Evolutionary conservation across 2,113 vertebrate genomes (phyloP), one percentile per base, ranked within the genome.

Genomic region (Nansenia antarctica): DNA sequence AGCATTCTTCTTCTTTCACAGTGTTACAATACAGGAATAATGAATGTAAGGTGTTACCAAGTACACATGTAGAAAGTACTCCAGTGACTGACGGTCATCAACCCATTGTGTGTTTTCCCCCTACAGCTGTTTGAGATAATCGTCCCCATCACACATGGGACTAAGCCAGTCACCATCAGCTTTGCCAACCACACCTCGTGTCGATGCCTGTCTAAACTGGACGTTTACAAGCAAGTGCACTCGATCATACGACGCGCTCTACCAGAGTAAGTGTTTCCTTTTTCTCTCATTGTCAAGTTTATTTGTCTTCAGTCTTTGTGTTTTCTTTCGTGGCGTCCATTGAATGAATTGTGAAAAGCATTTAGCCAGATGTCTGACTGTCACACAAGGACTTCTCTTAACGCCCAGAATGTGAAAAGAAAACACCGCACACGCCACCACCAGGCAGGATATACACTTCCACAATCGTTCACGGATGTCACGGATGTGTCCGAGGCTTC

Each of bases 171-270:
- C 69, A 99, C 97, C 0, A 87, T 98, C 87, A 98, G 95, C 59
- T 96, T 99, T 84, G 96, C 96, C 88, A 99, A 99, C 76, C 97
- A 99, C 86, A 99, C 97, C 0, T 94, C 94, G 79, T 99, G 97
- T 91, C 93, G 93, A 27, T 99, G 97, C 88, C 93, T 99, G 91
- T 99, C 97, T 34, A 98, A 98, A 77, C 85, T 95, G 88, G 96
- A 99, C 68, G 92, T 95, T 67, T 98, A 95, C 92, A 95, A 95
- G 88, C 97, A 98, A 79, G 95, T 94, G 55, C 97, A 98, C 86
- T 96, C 96, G 58, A 97, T 99, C 90, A 99, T 99, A 80, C 91
- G 97, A 45, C 92, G 97, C 18, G 94, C 96, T 54, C 86, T 98
- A 86, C 92, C 96, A 73, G 92, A 96, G 96, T 99, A 90, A 96